Evolutionary conservation across 2,113 vertebrate species (phyloP), one percentile per base, ranked within the genome.

Genomic region (Oplegnathus fasciatus): DNA sequence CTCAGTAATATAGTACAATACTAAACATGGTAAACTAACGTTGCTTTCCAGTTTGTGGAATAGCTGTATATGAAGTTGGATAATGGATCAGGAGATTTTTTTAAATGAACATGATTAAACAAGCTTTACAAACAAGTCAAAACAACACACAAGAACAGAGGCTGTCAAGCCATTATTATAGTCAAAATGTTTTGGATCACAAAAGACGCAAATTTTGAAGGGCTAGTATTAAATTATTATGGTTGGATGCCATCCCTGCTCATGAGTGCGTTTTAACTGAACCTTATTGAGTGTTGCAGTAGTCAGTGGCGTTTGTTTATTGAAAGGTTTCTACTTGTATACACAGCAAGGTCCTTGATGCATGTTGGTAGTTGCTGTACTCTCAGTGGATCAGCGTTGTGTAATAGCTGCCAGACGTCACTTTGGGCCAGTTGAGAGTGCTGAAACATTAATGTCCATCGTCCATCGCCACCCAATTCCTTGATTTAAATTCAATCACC

Each of bases 381-480:
- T 75, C 69, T 78, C 73, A 77, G 83, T 77, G 74, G 85, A 75
- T 70, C 84, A n/a, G 70, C 6, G 46, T 95, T 95, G 92, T 83
- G 82, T 92, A 94, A 94, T 70, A 79, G 82, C 75, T 75, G 42
- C 80, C 85, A 91, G 88, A 88, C 83, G 66, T 93, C 93, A 93
- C 90, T 81, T 79, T 40, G 79, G 75, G 87, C 80, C 81, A 68
- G 82, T 86, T 58, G 86, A 89, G 83, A 82, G 75, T 69, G 86
- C 84, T 94, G 26, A 93, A 93, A 94, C 85, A 90, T 93, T 90
- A 70, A 94, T 94, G 90, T 46, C 77, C 26, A 7, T 52, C 7
- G 11, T 52, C 55, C 30, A 52, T 70, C 6, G 2, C 37, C 55
- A 58, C 50, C 72, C 34, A 72, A 74, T 84, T 77, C 62, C 68